phyloP scores from a whole-genome alignment of 2,113 vertebrate genomes.

The Platysternon megacephalum region DNA sequence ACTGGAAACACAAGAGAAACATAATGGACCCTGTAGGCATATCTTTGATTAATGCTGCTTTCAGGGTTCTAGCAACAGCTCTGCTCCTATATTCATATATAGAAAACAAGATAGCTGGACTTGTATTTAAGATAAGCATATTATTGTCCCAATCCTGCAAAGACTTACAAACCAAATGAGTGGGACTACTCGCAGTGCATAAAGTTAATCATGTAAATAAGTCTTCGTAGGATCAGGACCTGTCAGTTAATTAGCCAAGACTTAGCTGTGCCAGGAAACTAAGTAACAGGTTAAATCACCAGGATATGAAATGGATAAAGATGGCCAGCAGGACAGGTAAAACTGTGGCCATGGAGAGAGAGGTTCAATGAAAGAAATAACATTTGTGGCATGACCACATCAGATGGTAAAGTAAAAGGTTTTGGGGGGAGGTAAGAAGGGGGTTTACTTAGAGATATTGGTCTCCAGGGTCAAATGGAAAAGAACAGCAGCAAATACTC shows the following conservation, averaged over 20 bases:
- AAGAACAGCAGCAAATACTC: not conserved
- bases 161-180: not conserved
- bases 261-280: not conserved
- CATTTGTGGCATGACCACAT: not conserved
- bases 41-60: not conserved
- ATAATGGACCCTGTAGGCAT: not conserved
- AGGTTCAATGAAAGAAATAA: not conserved
- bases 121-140: not conserved
- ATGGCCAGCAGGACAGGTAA: not conserved
- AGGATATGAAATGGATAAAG: not conserved
- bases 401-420: not conserved
- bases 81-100: not conserved
- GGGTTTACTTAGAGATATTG: not conserved
- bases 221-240: not conserved
- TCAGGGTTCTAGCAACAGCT: not conserved
- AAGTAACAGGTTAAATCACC: not conserved
- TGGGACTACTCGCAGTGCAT: not conserved
- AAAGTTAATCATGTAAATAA: not conserved
- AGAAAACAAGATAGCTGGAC: not conserved
- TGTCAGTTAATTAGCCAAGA: not conserved
- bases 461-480: not conserved
- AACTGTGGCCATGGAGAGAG: not conserved
- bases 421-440: not conserved
- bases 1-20: not conserved
- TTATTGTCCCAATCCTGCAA: not conserved